A percentile compares a stretch with the other conserved stretches of the same genome.
phyloP scores from a whole-genome alignment of 2,797 vertebrate species.

The Manis javanica region DNA sequence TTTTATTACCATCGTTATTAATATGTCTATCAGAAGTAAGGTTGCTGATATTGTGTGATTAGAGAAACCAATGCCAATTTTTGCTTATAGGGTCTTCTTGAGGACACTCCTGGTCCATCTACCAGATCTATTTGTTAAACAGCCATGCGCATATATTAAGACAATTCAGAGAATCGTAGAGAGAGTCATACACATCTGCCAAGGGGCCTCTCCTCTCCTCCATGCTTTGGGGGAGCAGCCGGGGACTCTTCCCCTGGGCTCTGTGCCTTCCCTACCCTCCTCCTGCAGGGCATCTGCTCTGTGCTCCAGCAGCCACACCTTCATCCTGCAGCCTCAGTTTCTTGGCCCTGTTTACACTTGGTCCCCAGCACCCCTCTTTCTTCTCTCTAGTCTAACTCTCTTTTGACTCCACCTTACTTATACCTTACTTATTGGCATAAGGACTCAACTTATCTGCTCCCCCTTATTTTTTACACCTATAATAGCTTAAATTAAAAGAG shows the following conservation, averaged over 20 bases:
- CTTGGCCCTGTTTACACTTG: neutral
- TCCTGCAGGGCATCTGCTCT: neutral
- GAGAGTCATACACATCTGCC: too few relatives aligned
- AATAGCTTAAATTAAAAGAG: neutral
- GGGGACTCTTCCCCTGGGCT: neutral
- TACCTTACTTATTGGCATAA: neutral
- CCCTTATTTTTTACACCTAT: neutral
- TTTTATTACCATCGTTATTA: neutral
- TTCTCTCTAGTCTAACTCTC: neutral
- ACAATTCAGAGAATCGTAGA: neutral
- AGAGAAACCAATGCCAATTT: neutral
- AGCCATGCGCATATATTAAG: neutral
- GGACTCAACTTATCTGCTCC: neutral
- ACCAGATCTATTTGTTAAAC: neutral
- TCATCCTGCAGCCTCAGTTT: neutral
- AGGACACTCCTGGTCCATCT: neutral
- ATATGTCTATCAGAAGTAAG: neutral
- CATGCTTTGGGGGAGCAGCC: neutral
- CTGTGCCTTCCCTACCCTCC: rapidly evolving
- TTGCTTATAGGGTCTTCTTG: neutral
- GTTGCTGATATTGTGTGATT: neutral
- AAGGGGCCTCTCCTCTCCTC: neutral
- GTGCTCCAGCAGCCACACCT: neutral
- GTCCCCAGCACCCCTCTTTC: neutral
- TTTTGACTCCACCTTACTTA: neutral